Evolutionary conservation across 2,113 vertebrate genomes (phyloP), one percentile per base, ranked within the genome.

Genomic region (Lepus europaeus): DNA sequence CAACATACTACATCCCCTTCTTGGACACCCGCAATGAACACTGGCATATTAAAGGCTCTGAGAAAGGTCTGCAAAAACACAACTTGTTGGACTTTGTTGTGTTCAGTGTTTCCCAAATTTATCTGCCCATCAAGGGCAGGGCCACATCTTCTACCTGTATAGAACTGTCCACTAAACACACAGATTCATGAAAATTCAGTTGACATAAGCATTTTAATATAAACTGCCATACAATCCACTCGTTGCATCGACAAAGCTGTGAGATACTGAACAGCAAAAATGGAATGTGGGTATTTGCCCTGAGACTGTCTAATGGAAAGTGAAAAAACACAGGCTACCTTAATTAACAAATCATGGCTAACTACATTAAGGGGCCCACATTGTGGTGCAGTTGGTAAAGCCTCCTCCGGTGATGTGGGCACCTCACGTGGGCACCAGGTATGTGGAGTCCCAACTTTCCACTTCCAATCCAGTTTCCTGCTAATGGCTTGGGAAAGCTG

Each of bases 21-120:
- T 1, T 16, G 61, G 12, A 76, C 29, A 91, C 33, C 76, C 33
- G 64, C 27, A 80, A 69, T 39, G 49, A 77, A 90, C 36, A 81
- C 1, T 19, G 19, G 33, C 51, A 80, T 87, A 51, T 45, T 33
- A 85, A 88, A 90, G 63, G 49, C 22, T 87, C 45, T 68, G 64
- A 90, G 81, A 82, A 86, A 89, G 31, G 16, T 16, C 66, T 49
- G 13, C 11, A 73, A 51, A n/a, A 33, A 93, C 82, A 31, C 85
- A 83, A 36, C 17, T 56, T 87, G 31, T 81, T 94, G 64, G 89
- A 81, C 29, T 87, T 92, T 81, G 10, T 39, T 74, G 22, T 70
- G n/a, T 93, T 94, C 51, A 76, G 22, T 59, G 56, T 70, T 86
- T 89, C 84, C 51, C 45, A 89, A 93, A 91, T 16, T 72, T 91